Base-by-base conservation (phyloP, 1,140 invertebrate genomes). In the Bradynema listronoti region DNA sequence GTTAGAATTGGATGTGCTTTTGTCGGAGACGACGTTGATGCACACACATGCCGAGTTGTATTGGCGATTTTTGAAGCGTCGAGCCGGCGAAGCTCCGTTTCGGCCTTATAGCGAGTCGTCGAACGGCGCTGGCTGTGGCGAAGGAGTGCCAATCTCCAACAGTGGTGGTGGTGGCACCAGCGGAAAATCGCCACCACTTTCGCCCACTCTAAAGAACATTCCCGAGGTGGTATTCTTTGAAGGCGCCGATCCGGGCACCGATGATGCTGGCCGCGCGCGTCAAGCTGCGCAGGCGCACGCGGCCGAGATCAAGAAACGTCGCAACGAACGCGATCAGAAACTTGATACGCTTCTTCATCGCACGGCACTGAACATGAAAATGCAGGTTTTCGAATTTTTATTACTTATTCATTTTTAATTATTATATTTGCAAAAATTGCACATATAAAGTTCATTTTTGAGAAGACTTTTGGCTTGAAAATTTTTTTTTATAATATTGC, bases 21-120 rank as follows among this genome's bases (percentile, higher is more conserved):
- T 97, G 42, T 86, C 85, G 16, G 93, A 98, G 81, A 84, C 96
- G 46, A 90, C 90, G 0, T 81, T 95, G 19, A 86, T 95, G 78
- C 91, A 92, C 81, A 86, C 88, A 0, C 83, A 91, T 61, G 84
- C 88, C 32, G 89, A 93, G 78, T 81, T 96, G 0, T 98, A 96
- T 78, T 85, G 91, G 59, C 82, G 86, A 63, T 98, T 97, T 82
- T 82, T 96, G 54, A 82, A 85, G 27, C 83, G 88, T 62, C 83
- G 89, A 74, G 80, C 90, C 14, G 83, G 83, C 69, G 89, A 71
- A 56, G 58, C 62, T 22, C 67, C 58, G 11, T 49, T 56, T 88
- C 79, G 83, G 81, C 81, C 49, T 30, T 47, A 56, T 14, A 43
- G 51, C 25, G 49, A 50, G 53, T 50, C 49, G 27, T 43, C n/a